Percentiles rank a stretch among this genome's conserved stretches.
Evolutionary conservation across 2,113 vertebrate genomes (phyloP).

Genomic region (Hemicordylus capensis): DNA sequence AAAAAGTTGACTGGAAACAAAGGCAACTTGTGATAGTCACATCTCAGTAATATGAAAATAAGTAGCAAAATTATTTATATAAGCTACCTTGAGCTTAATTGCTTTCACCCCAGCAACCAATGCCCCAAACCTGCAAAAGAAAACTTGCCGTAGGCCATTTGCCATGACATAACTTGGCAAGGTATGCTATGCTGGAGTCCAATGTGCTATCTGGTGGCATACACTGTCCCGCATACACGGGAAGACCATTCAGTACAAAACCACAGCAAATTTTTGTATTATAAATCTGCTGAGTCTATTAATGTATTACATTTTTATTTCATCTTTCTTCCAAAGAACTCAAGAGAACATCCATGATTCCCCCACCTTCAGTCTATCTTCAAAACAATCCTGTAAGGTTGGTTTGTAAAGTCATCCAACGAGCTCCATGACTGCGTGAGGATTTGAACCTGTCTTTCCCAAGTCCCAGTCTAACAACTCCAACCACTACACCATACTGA

Average conservation of each 20-base stretch:
- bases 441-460: too few relatives aligned
- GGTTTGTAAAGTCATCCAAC: too few relatives aligned
- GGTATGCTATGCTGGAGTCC: neutral
- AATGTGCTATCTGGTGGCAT: neutral
- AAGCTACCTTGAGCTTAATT: neutral
- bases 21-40: neutral
- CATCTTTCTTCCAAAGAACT: too few relatives aligned
- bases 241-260: neutral
- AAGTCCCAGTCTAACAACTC: too few relatives aligned
- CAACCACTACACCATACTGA: too few relatives aligned
- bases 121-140: neutral
- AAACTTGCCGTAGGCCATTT: neutral
- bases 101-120: neutral
- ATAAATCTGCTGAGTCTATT: neutral
- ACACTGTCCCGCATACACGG: neutral
- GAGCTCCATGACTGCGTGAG: too few relatives aligned
- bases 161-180: neutral
- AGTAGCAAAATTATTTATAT: neutral
- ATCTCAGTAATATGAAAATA: neutral
- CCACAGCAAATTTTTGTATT: conserved; percentile 24
- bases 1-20: neutral
- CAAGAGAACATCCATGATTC: too few relatives aligned
- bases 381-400: too few relatives aligned
- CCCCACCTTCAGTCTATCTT: too few relatives aligned
- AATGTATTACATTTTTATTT: too few relatives aligned